Percentiles rank a stretch among this genome's conserved stretches.
phyloP scores from a whole-genome alignment of 2,888 invertebrate species.

The Callyntrura guangdongensis region DNA sequence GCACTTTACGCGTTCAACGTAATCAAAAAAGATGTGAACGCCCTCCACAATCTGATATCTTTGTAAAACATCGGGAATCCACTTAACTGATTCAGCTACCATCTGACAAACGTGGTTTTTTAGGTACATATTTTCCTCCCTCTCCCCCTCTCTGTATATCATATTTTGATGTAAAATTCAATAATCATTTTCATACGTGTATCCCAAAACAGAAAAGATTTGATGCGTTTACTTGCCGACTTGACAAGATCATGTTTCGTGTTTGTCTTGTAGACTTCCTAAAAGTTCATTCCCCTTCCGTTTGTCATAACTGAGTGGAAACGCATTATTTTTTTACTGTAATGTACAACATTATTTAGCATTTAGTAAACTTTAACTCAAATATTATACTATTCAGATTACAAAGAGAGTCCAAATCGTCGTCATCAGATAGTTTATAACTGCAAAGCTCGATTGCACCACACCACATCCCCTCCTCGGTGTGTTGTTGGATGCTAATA shows the following conservation, averaged over 20 bases:
- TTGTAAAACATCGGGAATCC: background rate
- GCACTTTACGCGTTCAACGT: constrained; percentile 58
- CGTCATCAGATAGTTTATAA: background rate
- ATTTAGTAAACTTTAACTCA: background rate
- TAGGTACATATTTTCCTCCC: no score
- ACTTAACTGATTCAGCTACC: no score
- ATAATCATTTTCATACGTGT: no score
- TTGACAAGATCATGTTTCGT: constrained; percentile 71
- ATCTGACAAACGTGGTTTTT: no score
- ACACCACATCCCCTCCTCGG: background rate
- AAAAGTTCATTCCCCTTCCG: constrained; percentile 79
- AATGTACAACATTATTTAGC: background rate
- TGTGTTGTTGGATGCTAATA: background rate
- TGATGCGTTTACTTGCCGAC: constrained; percentile 34
- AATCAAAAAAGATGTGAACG: constrained; percentile 62
- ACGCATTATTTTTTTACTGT: constrained; percentile 9
- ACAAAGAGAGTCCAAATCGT: background rate
- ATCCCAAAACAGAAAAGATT: no score
- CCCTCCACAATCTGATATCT: constrained; percentile 70
- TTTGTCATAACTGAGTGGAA: constrained; percentile 41
- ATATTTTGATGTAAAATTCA: constrained; percentile 62
- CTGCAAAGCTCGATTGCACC: constrained; percentile 3
- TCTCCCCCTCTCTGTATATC: background rate
- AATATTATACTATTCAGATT: background rate
- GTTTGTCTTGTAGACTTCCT: constrained; percentile 68